A percentile compares a stretch with the other conserved stretches of the same genome.
These are phyloP conservation scores for Albula glossodonta DNA, from an alignment of 2,113 vertebrate genomes.

Conservation along the genomic window DNA sequence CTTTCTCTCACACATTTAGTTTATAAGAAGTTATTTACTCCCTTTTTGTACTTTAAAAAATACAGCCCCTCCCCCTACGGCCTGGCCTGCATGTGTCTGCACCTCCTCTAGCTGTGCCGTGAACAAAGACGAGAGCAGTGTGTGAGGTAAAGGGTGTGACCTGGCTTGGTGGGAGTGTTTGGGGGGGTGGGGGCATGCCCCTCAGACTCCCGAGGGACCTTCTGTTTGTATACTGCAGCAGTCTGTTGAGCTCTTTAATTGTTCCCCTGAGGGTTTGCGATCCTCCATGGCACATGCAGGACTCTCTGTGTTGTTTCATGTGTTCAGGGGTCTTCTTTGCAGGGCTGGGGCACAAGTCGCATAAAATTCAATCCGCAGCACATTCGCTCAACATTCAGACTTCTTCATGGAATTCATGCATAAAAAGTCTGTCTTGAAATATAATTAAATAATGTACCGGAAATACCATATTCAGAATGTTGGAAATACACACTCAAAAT, in stretches of 20 bases:
- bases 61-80: background rate
- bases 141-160: background rate
- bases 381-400: background rate
- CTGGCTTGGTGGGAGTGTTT: background rate
- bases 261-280: background rate
- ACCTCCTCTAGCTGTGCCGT: background rate
- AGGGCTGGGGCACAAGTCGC: background rate
- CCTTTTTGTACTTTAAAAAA: background rate
- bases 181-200: background rate
- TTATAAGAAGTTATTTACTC: background rate
- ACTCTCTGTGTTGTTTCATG: background rate
- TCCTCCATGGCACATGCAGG: background rate
- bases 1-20: background rate
- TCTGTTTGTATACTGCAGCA: constrained; percentile 3
- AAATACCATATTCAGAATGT: too few species aligned
- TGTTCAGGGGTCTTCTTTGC: background rate
- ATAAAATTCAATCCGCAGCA: background rate
- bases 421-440: background rate
- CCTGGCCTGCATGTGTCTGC: background rate
- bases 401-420: background rate
- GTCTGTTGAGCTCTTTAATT: background rate
- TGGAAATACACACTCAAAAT: too few species aligned
- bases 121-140: background rate
- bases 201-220: too few species aligned
- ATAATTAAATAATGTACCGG: too few species aligned